Evolutionary conservation across 1,140 invertebrate genomes (phyloP).

Genomic region (Marisa cornuarietis): DNA sequence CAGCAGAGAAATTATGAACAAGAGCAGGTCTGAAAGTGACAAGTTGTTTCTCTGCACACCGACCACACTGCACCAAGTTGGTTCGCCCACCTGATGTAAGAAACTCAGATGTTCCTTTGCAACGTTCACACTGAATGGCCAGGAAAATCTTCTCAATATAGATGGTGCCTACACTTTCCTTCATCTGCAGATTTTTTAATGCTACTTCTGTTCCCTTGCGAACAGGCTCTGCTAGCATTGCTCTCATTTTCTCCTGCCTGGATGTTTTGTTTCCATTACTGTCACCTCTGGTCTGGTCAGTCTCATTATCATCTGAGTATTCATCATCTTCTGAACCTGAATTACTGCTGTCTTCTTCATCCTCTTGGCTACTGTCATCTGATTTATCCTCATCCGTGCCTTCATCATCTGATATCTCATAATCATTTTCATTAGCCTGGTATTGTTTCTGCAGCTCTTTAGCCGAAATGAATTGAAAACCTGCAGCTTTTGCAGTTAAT

Average conservation of each 20-base stretch:
- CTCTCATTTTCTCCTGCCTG: constrained; percentile 18
- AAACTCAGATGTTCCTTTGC: constrained; percentile 58
- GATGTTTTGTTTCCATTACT: neutral
- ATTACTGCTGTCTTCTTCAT: constrained; percentile 3
- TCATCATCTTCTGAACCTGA: constrained; percentile 16
- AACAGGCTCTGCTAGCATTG: constrained; percentile 30
- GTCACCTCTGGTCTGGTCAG: constrained; percentile 6
- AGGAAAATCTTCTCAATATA: constrained; percentile 45
- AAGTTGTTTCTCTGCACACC: constrained; percentile 53
- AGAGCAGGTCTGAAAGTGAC: constrained; percentile 57
- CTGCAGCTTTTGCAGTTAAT: constrained; percentile 56
- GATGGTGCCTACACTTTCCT: constrained; percentile 54
- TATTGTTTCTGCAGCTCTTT: constrained; percentile 46
- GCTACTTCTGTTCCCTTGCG: constrained; percentile 57
- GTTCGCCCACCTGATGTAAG: constrained; percentile 42
- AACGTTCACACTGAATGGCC: constrained; percentile 60
- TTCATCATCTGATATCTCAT: constrained; percentile 18
- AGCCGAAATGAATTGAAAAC: constrained; percentile 59
- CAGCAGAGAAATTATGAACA: constrained; percentile 57
- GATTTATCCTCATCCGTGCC: constrained; percentile 28
- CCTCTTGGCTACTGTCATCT: constrained; percentile 17
- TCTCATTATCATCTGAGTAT: constrained; percentile 24
- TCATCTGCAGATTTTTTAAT: constrained; percentile 55
- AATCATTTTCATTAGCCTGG: constrained; percentile 19
- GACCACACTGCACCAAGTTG: constrained; percentile 51